Conservation (phyloP, 1,140 invertebrate genomes). For the Aporrectodea caliginosa region DNA sequence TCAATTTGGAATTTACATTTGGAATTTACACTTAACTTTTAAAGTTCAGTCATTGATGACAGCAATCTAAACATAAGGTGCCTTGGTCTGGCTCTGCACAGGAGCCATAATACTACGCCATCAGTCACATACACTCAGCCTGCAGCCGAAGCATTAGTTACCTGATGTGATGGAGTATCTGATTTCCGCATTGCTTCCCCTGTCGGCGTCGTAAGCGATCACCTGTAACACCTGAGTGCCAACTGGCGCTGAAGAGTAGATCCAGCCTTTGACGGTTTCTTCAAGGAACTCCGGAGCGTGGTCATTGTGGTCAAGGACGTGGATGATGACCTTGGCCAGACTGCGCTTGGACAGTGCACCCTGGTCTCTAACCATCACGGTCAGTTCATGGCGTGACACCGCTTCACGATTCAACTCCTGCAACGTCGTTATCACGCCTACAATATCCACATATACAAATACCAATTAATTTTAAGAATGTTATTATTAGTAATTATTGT, state of each 20-base stretch:
- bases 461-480: no score
- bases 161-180: slow-evolving; percentile 75
- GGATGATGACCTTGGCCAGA: slow-evolving; percentile 75
- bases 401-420: slow-evolving; percentile 74
- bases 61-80: no score
- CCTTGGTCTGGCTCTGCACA: no score
- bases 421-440: slow-evolving; percentile 64
- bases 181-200: slow-evolving; percentile 74
- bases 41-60: no score
- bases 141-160: no score
- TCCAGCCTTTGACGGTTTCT: slow-evolving; percentile 50
- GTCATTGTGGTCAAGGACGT: slow-evolving; percentile 83
- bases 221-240: slow-evolving; percentile 63
- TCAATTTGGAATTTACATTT: no score
- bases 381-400: slow-evolving; percentile 75
- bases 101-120: no score
- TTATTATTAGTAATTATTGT: no score
- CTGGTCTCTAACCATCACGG: slow-evolving; percentile 83
- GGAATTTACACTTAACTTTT: no score
- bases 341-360: slow-evolving; percentile 79
- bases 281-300: slow-evolving; percentile 77
- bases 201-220: slow-evolving; percentile 73
- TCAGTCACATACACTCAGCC: no score
- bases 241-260: slow-evolving; percentile 51
- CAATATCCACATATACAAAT: no score